Conservation (phyloP, 1,140 invertebrate species). For the Drosophila auraria region DNA sequence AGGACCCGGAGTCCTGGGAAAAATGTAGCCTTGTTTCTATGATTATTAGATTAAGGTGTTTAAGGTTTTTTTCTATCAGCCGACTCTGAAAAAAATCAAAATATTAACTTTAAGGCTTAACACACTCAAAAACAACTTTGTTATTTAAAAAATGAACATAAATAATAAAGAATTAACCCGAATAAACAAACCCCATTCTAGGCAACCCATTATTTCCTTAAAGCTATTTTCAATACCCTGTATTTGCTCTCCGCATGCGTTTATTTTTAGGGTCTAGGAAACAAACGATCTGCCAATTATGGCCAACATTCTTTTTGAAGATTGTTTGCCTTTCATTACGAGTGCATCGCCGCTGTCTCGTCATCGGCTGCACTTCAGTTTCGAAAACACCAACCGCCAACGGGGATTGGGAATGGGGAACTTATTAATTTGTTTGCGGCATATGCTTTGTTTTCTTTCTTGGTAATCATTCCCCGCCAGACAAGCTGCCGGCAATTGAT, state of each 20-base stretch:
- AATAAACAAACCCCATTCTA: background rate
- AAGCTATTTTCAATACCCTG: background rate
- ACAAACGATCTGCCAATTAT: slow-evolving; percentile 72
- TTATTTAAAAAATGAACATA: background rate
- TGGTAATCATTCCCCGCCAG: slow-evolving; percentile 51
- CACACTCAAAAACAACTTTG: too few relatives aligned
- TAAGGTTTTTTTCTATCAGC: too few relatives aligned
- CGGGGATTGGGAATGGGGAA: slow-evolving; percentile 22
- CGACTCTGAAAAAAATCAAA: too few relatives aligned
- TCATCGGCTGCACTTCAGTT: slow-evolving; percentile 12
- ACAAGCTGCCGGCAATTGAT: slow-evolving; percentile 72
- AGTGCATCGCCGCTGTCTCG: slow-evolving; percentile 66
- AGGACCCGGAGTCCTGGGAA: too few relatives aligned
- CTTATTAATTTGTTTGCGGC: slow-evolving; percentile 56
- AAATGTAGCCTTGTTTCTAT: too few relatives aligned
- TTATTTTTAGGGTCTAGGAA: slow-evolving; percentile 36
- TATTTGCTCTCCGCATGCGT: slow-evolving; percentile 53
- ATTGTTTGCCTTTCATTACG: slow-evolving; percentile 82
- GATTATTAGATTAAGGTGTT: too few relatives aligned
- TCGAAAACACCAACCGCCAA: slow-evolving; percentile 1
- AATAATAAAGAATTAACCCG: background rate
- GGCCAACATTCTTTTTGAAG: slow-evolving; percentile 77
- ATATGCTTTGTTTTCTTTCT: slow-evolving; percentile 63
- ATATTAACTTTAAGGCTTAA: too few relatives aligned
- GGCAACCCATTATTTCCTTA: background rate